phyloP scores from a whole-genome alignment of 2,113 vertebrate species.

The Pitta sordida region DNA sequence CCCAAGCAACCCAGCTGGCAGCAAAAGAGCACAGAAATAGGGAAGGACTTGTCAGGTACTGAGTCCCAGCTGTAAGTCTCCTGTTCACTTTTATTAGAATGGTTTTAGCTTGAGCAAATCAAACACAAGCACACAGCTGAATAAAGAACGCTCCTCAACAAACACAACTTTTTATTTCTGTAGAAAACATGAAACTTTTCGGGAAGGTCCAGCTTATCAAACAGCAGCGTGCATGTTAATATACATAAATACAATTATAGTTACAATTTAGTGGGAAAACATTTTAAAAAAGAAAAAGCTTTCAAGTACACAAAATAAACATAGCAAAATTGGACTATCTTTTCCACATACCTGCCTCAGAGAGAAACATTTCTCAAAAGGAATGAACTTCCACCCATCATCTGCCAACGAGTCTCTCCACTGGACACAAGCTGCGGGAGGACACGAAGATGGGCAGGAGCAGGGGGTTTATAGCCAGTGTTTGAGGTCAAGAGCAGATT shows the following conservation, averaged over 20 bases:
- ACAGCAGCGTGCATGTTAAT: conserved; percentile 42
- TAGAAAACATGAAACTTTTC: conserved; percentile 36
- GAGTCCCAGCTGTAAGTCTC: background rate
- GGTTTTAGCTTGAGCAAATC: background rate
- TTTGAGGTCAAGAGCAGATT: background rate
- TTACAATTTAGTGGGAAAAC: conserved; percentile 47
- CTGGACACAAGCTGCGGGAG: background rate
- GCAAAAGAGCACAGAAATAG: background rate
- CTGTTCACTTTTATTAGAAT: background rate
- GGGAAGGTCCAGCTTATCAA: conserved; percentile 38
- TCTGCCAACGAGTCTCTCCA: background rate
- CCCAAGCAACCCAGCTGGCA: background rate
- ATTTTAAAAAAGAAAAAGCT: background rate
- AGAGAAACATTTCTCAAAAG: background rate
- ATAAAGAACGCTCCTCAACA: background rate
- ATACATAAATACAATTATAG: conserved; percentile 46
- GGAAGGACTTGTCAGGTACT: background rate
- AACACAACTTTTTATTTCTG: conserved; percentile 48
- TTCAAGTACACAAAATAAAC: conserved; percentile 55
- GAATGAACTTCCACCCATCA: background rate
- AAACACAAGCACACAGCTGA: background rate
- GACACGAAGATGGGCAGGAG: background rate
- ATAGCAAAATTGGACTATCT: background rate
- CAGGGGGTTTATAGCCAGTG: background rate
- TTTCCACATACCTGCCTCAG: background rate